phyloP scores from a whole-genome alignment of 1,140 invertebrate genomes.

The Cydia amplana region DNA sequence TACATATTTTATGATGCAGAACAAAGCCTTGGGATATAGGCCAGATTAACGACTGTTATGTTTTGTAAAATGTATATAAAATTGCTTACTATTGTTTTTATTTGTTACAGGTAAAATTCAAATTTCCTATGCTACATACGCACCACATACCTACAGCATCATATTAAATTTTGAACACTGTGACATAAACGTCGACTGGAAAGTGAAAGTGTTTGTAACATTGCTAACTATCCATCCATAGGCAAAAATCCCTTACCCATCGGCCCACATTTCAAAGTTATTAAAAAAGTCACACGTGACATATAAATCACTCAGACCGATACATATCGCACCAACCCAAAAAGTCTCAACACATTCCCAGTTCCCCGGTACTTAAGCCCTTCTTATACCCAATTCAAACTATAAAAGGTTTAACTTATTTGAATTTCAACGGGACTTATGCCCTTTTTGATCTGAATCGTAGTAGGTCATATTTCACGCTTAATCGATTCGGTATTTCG shows the following conservation, averaged over 20 bases:
- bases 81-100: neutral
- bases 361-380: neutral
- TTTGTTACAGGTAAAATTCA: neutral
- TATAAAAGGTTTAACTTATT: neutral
- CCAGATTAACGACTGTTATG: too few species aligned
- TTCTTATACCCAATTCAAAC: neutral
- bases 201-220: too few species aligned
- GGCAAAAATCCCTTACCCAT: neutral
- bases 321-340: neutral
- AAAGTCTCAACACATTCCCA: neutral
- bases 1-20: too few species aligned
- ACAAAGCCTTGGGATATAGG: too few species aligned
- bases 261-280: neutral
- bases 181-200: too few species aligned
- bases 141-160: neutral
- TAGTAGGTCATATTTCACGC: constrained; percentile 2
- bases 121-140: neutral
- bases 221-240: neutral
- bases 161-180: too few species aligned
- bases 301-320: constrained; percentile 16
- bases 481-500: constrained; percentile 2
- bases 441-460: neutral
- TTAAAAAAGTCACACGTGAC: constrained; percentile 10
- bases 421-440: neutral
- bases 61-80: neutral